Conservation (phyloP, 2,797 vertebrate species). For the Leuciscus waleckii region DNA sequence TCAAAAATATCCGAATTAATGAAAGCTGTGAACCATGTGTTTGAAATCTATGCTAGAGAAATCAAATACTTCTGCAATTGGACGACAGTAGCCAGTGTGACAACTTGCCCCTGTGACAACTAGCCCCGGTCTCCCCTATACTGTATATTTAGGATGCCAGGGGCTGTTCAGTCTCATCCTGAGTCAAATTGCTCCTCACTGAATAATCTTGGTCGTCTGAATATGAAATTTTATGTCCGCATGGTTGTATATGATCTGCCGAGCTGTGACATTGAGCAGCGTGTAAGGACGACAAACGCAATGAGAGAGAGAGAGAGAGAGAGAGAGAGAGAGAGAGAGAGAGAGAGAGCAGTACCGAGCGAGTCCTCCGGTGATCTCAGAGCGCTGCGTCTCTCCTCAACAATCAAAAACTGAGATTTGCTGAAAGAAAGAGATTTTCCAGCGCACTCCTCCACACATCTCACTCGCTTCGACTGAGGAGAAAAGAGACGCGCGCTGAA, state of each 20-base stretch:
- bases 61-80: not conserved
- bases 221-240: not conserved
- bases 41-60: not conserved
- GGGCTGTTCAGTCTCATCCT: not conserved
- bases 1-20: not conserved
- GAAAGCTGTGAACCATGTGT: not conserved
- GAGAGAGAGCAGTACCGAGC: constrained; percentile 54
- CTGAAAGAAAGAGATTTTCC: constrained; percentile 52
- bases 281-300: constrained; percentile 49
- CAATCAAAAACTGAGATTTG: constrained; percentile 67
- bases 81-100: not conserved
- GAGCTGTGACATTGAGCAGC: constrained; percentile 56
- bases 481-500: constrained; percentile 37
- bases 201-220: not conserved
- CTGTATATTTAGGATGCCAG: not conserved
- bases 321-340: constrained; percentile 1
- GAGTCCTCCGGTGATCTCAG: constrained; percentile 54
- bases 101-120: constrained; percentile 14
- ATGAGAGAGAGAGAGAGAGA: constrained; percentile 7
- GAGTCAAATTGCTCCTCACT: not conserved
- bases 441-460: constrained; percentile 14
- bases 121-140: not conserved
- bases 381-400: constrained; percentile 62
- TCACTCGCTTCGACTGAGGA: constrained; percentile 25
- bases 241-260: not conserved